Evolutionary conservation across 2,888 invertebrate genomes (phyloP).

Genomic region (Scaptomyza cyrtandrae): DNA sequence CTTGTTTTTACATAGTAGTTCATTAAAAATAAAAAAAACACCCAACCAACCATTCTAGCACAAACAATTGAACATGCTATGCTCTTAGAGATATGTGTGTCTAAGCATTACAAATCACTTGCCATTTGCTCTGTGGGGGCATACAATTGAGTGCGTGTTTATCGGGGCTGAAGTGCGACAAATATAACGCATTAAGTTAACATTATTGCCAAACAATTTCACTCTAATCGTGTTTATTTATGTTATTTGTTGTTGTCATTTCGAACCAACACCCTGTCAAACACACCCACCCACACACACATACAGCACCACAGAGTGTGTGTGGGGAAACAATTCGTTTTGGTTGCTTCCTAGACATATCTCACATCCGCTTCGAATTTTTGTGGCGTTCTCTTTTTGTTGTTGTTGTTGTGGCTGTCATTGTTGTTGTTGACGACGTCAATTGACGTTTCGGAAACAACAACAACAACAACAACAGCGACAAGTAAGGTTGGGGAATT

Average conservation of each 20-base stretch:
- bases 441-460: conserved; percentile 36
- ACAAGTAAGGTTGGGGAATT: conserved; percentile 26
- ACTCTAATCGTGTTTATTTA: conserved; percentile 61
- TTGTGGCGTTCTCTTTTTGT: conserved; percentile 44
- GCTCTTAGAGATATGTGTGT: conserved; percentile 26
- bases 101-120: conserved; percentile 50
- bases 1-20: too few species aligned
- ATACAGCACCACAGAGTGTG: neutral
- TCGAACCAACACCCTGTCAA: conserved; percentile 13
- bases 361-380: conserved; percentile 67
- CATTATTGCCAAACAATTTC: conserved; percentile 69
- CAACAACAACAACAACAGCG: conserved; percentile 7
- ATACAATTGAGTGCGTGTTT: conserved; percentile 49
- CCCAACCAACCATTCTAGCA: neutral
- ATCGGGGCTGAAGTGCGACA: conserved; percentile 47
- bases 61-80: conserved; percentile 33
- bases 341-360: conserved; percentile 62
- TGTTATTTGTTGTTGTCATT: conserved; percentile 50
- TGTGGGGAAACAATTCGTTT: conserved; percentile 53
- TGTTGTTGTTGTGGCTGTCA: neutral
- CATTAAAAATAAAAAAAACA: conserved; percentile 23
- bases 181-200: conserved; percentile 56
- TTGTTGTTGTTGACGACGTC: conserved; percentile 23
- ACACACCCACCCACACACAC: conserved; percentile 5
- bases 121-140: conserved; percentile 29